Conservation (phyloP, 2,888 invertebrate species). For the Acanthosepion pharaonis region DNA sequence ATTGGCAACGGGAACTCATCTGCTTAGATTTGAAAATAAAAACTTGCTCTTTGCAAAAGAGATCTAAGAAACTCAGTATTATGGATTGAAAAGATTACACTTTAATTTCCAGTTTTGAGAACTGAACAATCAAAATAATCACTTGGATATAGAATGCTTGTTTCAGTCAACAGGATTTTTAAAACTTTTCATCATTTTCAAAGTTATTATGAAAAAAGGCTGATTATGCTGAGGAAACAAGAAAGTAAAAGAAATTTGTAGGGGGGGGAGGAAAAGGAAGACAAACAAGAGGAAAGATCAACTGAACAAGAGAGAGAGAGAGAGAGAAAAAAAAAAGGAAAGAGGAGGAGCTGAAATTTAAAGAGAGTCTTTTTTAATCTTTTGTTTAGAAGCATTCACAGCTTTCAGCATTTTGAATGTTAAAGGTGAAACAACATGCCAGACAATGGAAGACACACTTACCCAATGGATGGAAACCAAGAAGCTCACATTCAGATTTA, state of each 20-base stretch:
- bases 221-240: neutral
- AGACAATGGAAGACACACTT: constrained; percentile 36
- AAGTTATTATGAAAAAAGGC: neutral
- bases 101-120: neutral
- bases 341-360: neutral
- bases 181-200: neutral
- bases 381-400: neutral
- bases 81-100: neutral
- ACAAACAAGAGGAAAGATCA: neutral
- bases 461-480: constrained; percentile 38
- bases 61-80: neutral
- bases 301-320: too few species aligned
- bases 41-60: neutral
- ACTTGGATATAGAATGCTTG: neutral
- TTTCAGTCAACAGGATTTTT: neutral
- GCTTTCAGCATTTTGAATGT: neutral
- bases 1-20: too few species aligned
- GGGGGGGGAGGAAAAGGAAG: neutral
- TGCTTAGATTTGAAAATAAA: too few species aligned
- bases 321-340: neutral
- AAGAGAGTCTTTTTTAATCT: neutral
- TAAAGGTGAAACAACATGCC: constrained; percentile 35
- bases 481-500: constrained; percentile 35
- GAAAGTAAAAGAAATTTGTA: neutral
- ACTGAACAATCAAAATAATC: neutral